Base-by-base conservation (phyloP, 2,888 invertebrate species). In the Athalia rosae region DNA sequence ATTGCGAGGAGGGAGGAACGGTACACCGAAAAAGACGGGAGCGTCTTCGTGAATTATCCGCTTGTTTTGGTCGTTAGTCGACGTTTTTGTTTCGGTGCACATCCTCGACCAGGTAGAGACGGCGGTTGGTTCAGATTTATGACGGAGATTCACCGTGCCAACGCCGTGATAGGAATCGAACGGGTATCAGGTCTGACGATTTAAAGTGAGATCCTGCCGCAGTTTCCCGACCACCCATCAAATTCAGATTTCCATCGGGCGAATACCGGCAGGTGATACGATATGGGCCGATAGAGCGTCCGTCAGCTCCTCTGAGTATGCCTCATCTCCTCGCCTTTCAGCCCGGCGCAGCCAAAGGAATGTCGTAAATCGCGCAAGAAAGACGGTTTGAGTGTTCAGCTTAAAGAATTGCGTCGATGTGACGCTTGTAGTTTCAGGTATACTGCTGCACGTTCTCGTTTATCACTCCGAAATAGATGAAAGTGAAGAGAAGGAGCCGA, bases 11-110 rank as follows among this genome's bases (percentile, higher is more conserved):
- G 53, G 15, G 59, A 59, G 13, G 9, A 59, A 59, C 13, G 11
- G 59, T 6, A 13, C 59, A 11, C 11, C 6, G 59, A 53, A 50
- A 41, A 67, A 67, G 50, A 28, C 13, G 28, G 5, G 53, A 41
- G 41, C 50, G 13, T 50, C 11, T 28, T 48, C 67, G 41, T 67
- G 50, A 67, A 67, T 28, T 28, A 28, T 50, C 53, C 4, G 6
- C 48, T 41, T 5, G 67, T 28, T 53, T 67, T 67, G 53, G 50
- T 53, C 50, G 67, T 67, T 50, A 47, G 71, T 58, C 71, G 56
- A n/a, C 3, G 56, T 71, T 58, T 71, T 71, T 71, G 8, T 71
- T 58, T 58, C 9, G 66, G 15, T 7, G 13, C 58, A 8, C 58
- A 58, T 43, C 45, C 56, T 45, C 8, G n/a, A 8, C 56, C 43